Percentiles rank a stretch among this genome's conserved stretches.
Conservation (phyloP, 37 sponge, comb jelly and placozoan genomes). For the Dysidea cf. avara region DNA sequence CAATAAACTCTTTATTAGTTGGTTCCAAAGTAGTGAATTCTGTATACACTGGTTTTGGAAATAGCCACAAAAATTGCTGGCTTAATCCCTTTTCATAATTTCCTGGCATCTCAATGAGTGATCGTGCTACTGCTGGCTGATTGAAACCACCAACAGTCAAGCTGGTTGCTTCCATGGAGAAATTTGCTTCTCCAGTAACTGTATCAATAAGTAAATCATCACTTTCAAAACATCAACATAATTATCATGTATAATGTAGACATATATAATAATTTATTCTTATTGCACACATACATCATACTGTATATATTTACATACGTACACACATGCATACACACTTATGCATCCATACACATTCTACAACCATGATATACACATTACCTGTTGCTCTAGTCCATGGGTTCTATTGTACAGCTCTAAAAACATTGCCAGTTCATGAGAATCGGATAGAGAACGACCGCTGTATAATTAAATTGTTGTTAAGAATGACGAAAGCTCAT, state of each 20-base stretch:
- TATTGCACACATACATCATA: too few relatives aligned
- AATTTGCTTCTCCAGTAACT: conserved; percentile 23
- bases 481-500: conserved; percentile 22
- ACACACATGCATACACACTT: too few relatives aligned
- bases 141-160: conserved; percentile 26
- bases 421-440: conserved; percentile 35
- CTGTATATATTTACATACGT: too few relatives aligned
- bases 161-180: conserved; percentile 18
- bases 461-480: conserved; percentile 16
- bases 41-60: not conserved
- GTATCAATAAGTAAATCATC: too few relatives aligned
- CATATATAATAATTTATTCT: too few relatives aligned
- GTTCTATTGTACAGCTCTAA: conserved; percentile 22
- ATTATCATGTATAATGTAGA: too few relatives aligned
- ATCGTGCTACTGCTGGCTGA: conserved; percentile 5
- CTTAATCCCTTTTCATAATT: conserved; percentile 23
- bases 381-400: conserved; percentile 41
- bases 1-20: not conserved
- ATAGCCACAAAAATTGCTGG: conserved; percentile 20
- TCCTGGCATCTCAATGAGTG: conserved; percentile 12
- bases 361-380: too few relatives aligned
- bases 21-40: conserved; percentile 9
- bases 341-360: too few relatives aligned
- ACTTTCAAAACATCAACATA: too few relatives aligned
- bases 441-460: conserved; percentile 12